phyloP scores from a whole-genome alignment of 2,797 vertebrate genomes.

The Takifugu ocellatus region DNA sequence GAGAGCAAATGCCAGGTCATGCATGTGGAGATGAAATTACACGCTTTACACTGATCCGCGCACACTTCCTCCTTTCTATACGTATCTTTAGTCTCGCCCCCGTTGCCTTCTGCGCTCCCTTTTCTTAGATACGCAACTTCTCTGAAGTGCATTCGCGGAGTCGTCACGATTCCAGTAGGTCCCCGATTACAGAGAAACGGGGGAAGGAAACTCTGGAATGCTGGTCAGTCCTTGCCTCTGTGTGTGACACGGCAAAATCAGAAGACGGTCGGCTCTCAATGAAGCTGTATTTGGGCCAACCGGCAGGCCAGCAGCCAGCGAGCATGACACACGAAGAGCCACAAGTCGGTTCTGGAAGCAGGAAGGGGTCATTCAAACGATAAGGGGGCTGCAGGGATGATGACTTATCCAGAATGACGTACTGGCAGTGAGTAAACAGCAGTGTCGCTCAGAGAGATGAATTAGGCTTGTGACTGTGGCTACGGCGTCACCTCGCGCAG shows the following conservation, averaged over 20 bases:
- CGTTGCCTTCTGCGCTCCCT: not conserved
- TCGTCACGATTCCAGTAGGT: no score
- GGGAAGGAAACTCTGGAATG: no score
- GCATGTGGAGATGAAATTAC: constrained; percentile 34
- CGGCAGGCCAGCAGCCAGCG: not conserved
- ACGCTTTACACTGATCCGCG: constrained; percentile 22
- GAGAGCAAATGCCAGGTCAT: constrained; percentile 44
- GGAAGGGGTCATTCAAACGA: not conserved
- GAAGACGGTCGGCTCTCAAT: not conserved
- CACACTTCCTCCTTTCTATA: constrained; percentile 4
- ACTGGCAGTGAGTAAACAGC: not conserved
- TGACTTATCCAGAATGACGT: not conserved
- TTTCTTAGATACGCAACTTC: not conserved
- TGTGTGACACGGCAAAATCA: no score
- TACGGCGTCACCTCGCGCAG: not conserved
- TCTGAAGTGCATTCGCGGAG: not conserved
- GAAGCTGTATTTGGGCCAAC: not conserved
- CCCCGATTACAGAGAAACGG: no score
- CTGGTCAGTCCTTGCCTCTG: no score
- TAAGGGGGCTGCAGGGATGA: not conserved
- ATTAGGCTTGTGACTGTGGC: not conserved
- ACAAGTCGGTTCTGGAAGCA: not conserved
- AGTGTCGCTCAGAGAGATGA: not conserved
- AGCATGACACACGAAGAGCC: not conserved
- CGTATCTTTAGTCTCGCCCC: constrained; percentile 1